Base-by-base conservation (phyloP, 2,113 vertebrate species). In the Podiceps cristatus region DNA sequence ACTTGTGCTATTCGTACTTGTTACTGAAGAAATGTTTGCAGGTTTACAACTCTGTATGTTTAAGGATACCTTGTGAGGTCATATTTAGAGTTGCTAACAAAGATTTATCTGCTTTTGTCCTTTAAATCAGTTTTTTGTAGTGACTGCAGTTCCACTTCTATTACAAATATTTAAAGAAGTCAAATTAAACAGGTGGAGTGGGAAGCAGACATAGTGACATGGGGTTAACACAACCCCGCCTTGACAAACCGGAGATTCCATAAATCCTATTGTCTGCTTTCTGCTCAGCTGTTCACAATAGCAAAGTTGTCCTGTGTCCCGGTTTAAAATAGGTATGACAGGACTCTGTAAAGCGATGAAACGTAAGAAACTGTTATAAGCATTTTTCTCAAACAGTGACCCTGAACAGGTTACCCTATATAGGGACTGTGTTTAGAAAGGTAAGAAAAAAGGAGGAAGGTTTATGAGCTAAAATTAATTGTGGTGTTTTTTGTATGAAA, bases 91-190 rank as follows among this genome's bases (percentile, higher is more conserved):
- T 42, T 72, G 8, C 37, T 88, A 29, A 59, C 82, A 72, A 85
- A 49, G 33, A 87, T 56, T 49, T 68, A 49, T 44, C 35, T 73
- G 62, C 28, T 56, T 91, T 95, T 75, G 47, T 58, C 28, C 55
- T 91, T 81, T 59, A 88, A 90, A 86, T 84, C 15, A 64, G 14
- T 77, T 63, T 86, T 86, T 67, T 47, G 10, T 47, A 59, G n/a
- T 35, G 25, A 33, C 42, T 81, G n/a, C 52, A 78, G 28, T 86
- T 71, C 33, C 9, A 52, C 16, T 94, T 78, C 53, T 64, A 35
- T 93, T 82, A 83, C 52, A 81, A 95, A 88, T 90, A 86, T 77
- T 94, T 90, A 69, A 72, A 94, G 33, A 53, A 72, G 33, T 68
- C 59, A 71, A 50, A 53, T 68, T 52, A 53, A 90, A 62, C 24